A percentile compares a stretch with the other conserved stretches of the same genome.
phyloP scores from a whole-genome alignment of 2,113 vertebrate genomes.

The Anoura caudifer region DNA sequence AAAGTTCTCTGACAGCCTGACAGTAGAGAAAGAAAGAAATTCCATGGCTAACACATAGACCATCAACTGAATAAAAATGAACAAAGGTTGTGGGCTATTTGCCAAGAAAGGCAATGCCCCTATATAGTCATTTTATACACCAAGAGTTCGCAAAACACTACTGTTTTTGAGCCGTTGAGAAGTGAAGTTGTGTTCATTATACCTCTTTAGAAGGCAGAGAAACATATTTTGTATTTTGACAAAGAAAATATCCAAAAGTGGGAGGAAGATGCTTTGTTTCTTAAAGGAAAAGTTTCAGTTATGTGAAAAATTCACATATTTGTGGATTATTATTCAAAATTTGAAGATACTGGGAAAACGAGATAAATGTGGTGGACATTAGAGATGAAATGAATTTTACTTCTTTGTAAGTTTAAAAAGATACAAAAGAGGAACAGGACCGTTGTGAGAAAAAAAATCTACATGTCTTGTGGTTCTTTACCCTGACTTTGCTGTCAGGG shows the following conservation, averaged over 20 bases:
- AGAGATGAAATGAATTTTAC: conserved; percentile 4
- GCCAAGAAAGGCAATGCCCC: neutral
- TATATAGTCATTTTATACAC: neutral
- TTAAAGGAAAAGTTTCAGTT: conserved; percentile 10
- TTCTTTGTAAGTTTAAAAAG: conserved; percentile 12
- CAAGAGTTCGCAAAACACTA: neutral
- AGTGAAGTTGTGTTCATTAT: neutral
- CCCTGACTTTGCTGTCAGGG: neutral
- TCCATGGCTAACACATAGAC: neutral
- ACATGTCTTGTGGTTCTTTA: neutral
- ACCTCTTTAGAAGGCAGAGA: neutral
- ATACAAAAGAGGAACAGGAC: neutral
- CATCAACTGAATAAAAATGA: neutral
- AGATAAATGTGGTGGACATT: neutral
- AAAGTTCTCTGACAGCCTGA: neutral
- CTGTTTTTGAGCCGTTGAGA: neutral
- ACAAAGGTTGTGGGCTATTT: neutral
- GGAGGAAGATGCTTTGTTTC: neutral
- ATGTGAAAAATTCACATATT: neutral
- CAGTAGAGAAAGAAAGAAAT: neutral
- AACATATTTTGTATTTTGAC: conserved; percentile 5
- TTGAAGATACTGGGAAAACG: neutral
- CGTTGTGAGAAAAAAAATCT: neutral
- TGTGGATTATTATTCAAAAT: neutral
- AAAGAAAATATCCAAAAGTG: neutral